A percentile compares a stretch with the other conserved stretches of the same genome.
phyloP scores from a whole-genome alignment of 2,888 invertebrate genomes.

The Hipparchia sbordonii region DNA sequence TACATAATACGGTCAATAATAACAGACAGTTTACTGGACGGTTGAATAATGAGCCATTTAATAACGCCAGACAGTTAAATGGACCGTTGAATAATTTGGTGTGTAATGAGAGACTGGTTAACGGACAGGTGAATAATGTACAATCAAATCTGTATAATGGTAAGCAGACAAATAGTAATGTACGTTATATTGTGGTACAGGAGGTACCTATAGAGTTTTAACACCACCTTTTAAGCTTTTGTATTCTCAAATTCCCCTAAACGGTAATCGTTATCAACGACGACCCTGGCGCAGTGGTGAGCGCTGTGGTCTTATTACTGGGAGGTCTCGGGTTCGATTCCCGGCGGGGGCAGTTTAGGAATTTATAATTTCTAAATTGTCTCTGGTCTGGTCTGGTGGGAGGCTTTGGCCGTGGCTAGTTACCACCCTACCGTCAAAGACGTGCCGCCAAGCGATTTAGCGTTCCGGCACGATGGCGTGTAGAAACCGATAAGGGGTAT shows the following conservation, averaged over 20 bases:
- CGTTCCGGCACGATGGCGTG: too few relatives aligned
- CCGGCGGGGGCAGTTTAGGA: not conserved
- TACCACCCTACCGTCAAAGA: too few relatives aligned
- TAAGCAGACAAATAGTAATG: slow-evolving; percentile 45
- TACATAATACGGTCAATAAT: not conserved
- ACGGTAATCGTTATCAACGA: not conserved
- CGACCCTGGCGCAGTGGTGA: too few relatives aligned
- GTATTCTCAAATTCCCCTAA: too few relatives aligned
- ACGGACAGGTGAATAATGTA: not conserved
- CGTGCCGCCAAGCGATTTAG: too few relatives aligned
- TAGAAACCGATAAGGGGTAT: too few relatives aligned
- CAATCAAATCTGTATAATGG: slow-evolving; percentile 26
- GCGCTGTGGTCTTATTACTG: not conserved
- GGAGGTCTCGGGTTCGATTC: not conserved
- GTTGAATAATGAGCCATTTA: not conserved
- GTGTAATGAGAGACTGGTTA: slow-evolving; percentile 16
- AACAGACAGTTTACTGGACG: not conserved
- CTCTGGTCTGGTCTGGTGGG: too few relatives aligned
- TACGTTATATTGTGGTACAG: slow-evolving; percentile 62
- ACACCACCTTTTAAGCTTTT: not conserved
- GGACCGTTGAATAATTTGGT: slow-evolving; percentile 27
- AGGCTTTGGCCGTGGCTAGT: too few relatives aligned
- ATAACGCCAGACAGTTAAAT: not conserved
- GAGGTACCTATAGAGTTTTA: slow-evolving; percentile 74
- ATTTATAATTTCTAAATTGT: not conserved